Evolutionary conservation across 2,888 invertebrate genomes (phyloP).

Genomic region (Tromatobia lineatoria): DNA sequence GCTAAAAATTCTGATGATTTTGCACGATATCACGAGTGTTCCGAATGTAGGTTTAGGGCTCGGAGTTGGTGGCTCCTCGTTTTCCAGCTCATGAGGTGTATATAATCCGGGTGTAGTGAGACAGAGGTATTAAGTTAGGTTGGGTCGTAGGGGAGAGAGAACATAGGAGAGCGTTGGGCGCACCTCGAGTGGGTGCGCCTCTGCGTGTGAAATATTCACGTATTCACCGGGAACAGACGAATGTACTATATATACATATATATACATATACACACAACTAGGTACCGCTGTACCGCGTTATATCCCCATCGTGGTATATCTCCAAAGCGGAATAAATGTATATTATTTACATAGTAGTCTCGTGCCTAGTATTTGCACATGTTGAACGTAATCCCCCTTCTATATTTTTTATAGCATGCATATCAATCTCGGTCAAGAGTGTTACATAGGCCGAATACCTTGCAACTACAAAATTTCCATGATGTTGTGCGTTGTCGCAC

Average conservation of each 20-base stretch:
- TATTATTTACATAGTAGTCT: slow-evolving; percentile 45
- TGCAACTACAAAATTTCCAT: neutral
- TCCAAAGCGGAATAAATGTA: slow-evolving; percentile 49
- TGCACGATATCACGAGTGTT: neutral
- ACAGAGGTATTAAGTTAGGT: slow-evolving; percentile 56
- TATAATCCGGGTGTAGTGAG: slow-evolving; percentile 52
- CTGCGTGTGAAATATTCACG: slow-evolving; percentile 71
- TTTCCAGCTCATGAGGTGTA: slow-evolving; percentile 52
- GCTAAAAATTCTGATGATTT: neutral
- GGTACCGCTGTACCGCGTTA: neutral
- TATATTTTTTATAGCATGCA: slow-evolving; percentile 53
- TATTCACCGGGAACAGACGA: slow-evolving; percentile 63
- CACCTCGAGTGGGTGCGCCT: slow-evolving; percentile 65
- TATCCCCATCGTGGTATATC: slow-evolving; percentile 15
- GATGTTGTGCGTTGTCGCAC: too few species aligned
- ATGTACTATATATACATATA: slow-evolving; percentile 21
- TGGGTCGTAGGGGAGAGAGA: slow-evolving; percentile 27
- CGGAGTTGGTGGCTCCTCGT: slow-evolving; percentile 25
- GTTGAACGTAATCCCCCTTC: slow-evolving; percentile 1
- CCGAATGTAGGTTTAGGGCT: slow-evolving; percentile 26
- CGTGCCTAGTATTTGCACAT: slow-evolving; percentile 37
- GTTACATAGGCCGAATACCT: slow-evolving; percentile 2
- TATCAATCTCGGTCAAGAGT: slow-evolving; percentile 41
- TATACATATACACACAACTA: neutral
- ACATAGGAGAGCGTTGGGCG: slow-evolving; percentile 43